Base-by-base conservation (phyloP, 37 sponge, comb jelly and placozoan species). In the Corticium candelabrum region DNA sequence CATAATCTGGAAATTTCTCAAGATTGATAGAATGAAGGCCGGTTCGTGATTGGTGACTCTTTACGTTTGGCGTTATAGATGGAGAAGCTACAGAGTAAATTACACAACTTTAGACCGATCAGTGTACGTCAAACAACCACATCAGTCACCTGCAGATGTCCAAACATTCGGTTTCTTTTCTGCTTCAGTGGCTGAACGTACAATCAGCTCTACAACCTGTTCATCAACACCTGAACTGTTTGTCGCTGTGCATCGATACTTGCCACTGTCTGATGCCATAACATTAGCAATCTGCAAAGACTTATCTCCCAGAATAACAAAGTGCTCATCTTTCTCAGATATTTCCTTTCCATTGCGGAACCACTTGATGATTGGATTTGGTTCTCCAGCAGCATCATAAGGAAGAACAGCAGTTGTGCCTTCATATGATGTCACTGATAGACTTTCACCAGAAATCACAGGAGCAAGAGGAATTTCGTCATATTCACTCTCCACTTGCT, bases 1-100 rank as follows among this genome's bases (percentile, higher is more conserved):
- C 92, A 74, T 88, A 78, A 0, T 73, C 68, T 2, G 76, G 38
- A 69, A 91, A 91, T 4, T 77, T 39, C 0, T 39, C 62, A 36
- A 83, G 3, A 3, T 67, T 31, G 4, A 91, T 68, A 30, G 82
- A 40, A 38, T 40, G 35, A 31, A 41, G 34, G 0, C 81, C 62
- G n/a, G n/a, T n/a, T n/a, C n/a, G n/a, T n/a, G n/a, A n/a, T n/a
- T n/a, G n/a, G n/a, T n/a, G n/a, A 50, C 62, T 21, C 62, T 50
- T 11, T 27, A 50, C 62, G 11, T 50, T 50, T 27, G 62, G 62
- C 62, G 62, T 50, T 50, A 21, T 11, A 27, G 11, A 21, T 21
- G 62, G 62, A 11, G 62, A 27, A 27, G 21, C 62, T 50, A n/a
- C n/a, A n/a, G n/a, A n/a, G n/a, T n/a, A n/a, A n/a, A n/a, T n/a